Percentiles rank a stretch among this genome's conserved stretches.
Conservation (phyloP, 2,113 vertebrate species). For the Casuarius casuarius region DNA sequence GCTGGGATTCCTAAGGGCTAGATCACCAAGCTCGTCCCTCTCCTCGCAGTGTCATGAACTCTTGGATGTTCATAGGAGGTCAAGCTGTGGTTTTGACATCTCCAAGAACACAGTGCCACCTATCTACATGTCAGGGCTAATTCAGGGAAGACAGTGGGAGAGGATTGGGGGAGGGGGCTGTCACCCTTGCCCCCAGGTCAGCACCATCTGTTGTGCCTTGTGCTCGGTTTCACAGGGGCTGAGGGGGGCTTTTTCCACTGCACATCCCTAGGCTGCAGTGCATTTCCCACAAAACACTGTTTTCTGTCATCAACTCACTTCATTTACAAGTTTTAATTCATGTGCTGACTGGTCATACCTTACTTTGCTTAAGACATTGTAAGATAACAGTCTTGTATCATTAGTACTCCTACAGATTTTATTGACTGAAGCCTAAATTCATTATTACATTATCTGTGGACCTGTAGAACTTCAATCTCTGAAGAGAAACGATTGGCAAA, state of each 20-base stretch:
- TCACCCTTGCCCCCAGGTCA: not conserved
- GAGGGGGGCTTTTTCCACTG: not conserved
- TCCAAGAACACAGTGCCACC: slow-evolving; percentile 38
- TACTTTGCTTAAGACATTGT: not conserved
- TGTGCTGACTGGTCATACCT: not conserved
- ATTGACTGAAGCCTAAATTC: not conserved
- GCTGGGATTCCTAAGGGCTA: not conserved
- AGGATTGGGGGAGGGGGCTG: accelerated
- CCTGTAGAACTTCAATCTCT: not conserved
- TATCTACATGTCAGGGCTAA: not conserved
- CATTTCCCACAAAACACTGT: not conserved
- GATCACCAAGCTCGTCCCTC: no score
- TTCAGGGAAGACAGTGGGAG: accelerated
- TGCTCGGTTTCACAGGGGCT: not conserved
- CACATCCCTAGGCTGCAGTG: not conserved
- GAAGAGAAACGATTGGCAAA: not conserved
- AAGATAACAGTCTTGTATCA: not conserved
- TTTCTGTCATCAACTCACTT: not conserved
- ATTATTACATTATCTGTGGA: not conserved
- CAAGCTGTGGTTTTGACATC: not conserved
- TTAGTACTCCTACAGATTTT: not conserved
- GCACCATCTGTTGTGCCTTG: not conserved
- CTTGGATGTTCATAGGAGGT: accelerated
- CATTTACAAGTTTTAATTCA: not conserved
- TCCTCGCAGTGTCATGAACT: accelerated